phyloP scores from a whole-genome alignment of 2,888 invertebrate species.

The Alsophila aescularia region DNA sequence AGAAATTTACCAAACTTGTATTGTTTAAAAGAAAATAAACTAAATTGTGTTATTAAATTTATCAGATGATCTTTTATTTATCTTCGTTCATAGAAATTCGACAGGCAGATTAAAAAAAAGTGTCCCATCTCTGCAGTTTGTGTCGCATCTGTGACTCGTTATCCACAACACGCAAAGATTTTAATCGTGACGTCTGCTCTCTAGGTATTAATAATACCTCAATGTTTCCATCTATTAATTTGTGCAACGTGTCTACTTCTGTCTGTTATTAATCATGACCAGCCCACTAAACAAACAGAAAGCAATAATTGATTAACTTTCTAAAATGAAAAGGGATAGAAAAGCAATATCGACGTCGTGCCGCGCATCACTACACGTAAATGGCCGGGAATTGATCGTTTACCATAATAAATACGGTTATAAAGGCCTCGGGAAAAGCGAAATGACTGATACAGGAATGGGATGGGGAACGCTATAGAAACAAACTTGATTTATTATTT shows the following conservation, averaged over 20 bases:
- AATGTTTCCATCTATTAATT: too few relatives aligned
- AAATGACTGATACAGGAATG: conserved; percentile 14
- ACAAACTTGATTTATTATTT: conserved; percentile 17
- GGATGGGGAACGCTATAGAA: conserved; percentile 4
- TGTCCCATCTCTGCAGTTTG: too few relatives aligned
- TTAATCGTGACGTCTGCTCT: too few relatives aligned
- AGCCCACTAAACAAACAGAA: neutral
- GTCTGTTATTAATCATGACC: neutral
- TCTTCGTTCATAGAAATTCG: too few relatives aligned
- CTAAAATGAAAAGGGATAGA: neutral
- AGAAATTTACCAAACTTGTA: too few relatives aligned
- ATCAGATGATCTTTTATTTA: too few relatives aligned
- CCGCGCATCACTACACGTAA: conserved; percentile 24
- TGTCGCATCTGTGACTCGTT: too few relatives aligned
- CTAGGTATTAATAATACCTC: too few relatives aligned
- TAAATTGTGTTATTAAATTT: too few relatives aligned
- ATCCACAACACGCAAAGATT: too few relatives aligned
- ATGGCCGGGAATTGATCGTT: conserved; percentile 35
- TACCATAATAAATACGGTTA: conserved; percentile 29
- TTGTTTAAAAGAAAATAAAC: too few relatives aligned
- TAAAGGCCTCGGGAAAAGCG: conserved; percentile 9
- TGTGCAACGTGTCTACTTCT: neutral
- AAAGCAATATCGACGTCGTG: conserved; percentile 14
- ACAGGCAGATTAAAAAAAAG: too few relatives aligned
- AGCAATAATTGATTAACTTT: neutral